Percentiles rank a stretch among this genome's conserved stretches.
Conservation (phyloP, 2,888 invertebrate genomes). For the Crepidodera aurea region DNA sequence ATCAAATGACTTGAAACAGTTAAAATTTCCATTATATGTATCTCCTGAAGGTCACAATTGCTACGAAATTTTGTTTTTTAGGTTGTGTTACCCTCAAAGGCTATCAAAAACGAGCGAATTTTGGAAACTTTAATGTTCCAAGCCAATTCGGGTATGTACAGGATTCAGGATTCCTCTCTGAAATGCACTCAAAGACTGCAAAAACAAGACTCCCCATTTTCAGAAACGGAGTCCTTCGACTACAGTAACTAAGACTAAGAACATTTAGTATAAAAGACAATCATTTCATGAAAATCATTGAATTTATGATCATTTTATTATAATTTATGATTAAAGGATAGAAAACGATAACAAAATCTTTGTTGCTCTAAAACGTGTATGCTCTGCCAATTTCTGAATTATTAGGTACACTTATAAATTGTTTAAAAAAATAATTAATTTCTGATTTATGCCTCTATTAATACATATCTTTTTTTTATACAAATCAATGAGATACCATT, state of each 20-base stretch:
- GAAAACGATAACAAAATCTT: too few species aligned
- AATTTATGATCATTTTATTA: conserved; percentile 2
- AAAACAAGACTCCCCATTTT: conserved; percentile 87
- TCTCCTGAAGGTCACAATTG: too few species aligned
- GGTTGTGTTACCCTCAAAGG: conserved; percentile 90
- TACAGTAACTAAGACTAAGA: conserved; percentile 60
- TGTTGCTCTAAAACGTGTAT: too few species aligned
- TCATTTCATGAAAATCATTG: conserved; percentile 44
- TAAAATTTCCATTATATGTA: too few species aligned
- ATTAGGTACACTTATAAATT: too few species aligned
- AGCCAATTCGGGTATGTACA: conserved; percentile 91
- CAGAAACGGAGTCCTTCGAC: conserved; percentile 84
- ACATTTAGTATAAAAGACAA: conserved; percentile 50
- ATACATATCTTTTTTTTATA: too few species aligned
- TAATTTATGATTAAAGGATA: too few species aligned
- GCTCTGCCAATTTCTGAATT: too few species aligned
- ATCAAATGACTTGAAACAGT: too few species aligned
- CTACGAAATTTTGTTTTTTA: conserved; percentile 59
- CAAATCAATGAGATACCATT: too few species aligned
- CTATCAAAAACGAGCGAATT: conserved; percentile 90
- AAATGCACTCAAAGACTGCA: conserved; percentile 87
- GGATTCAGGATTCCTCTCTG: conserved; percentile 88
- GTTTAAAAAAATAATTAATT: too few species aligned
- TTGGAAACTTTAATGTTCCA: conserved; percentile 93
- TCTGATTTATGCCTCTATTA: too few species aligned